Conservation (phyloP, 2,113 vertebrate genomes). For the Gadus chalcogrammus region DNA sequence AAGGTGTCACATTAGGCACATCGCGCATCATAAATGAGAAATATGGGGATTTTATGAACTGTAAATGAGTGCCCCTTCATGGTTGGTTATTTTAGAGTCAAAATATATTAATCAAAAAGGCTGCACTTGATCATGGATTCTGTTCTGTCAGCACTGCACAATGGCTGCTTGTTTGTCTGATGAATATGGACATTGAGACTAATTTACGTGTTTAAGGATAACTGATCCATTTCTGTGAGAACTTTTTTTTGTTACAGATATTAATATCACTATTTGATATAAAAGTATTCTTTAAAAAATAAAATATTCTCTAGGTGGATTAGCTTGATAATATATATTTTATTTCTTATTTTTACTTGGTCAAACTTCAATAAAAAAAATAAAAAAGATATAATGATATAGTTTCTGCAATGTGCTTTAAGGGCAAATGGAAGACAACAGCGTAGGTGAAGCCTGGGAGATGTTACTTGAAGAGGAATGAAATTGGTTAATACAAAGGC, state of each 20-base stretch:
- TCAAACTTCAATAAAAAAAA: no score
- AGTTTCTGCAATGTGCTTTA: slow-evolving; percentile 15
- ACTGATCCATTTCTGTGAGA: slow-evolving; percentile 9
- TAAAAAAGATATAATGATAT: background rate
- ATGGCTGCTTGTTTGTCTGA: slow-evolving; percentile 33
- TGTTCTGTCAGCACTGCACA: slow-evolving; percentile 40
- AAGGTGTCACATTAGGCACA: slow-evolving; percentile 69
- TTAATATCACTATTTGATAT: background rate
- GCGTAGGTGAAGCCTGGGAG: slow-evolving; percentile 83
- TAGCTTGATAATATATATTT: no score
- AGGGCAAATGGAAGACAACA: slow-evolving; percentile 60
- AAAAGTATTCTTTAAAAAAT: background rate
- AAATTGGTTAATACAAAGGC: slow-evolving; percentile 95
- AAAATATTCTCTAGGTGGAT: no score
- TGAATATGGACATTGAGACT: slow-evolving; percentile 11
- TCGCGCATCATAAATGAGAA: slow-evolving; percentile 67
- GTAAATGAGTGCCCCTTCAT: slow-evolving; percentile 71
- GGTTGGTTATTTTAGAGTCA: slow-evolving; percentile 73
- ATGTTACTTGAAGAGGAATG: slow-evolving; percentile 91
- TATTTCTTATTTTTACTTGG: no score
- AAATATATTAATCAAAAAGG: slow-evolving; percentile 72
- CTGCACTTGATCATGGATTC: slow-evolving; percentile 47
- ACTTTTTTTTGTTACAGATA: background rate
- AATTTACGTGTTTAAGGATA: slow-evolving; percentile 17
- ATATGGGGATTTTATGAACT: slow-evolving; percentile 69